Conservation (phyloP, 2,113 vertebrate species). For the Phodopus roborovskii region DNA sequence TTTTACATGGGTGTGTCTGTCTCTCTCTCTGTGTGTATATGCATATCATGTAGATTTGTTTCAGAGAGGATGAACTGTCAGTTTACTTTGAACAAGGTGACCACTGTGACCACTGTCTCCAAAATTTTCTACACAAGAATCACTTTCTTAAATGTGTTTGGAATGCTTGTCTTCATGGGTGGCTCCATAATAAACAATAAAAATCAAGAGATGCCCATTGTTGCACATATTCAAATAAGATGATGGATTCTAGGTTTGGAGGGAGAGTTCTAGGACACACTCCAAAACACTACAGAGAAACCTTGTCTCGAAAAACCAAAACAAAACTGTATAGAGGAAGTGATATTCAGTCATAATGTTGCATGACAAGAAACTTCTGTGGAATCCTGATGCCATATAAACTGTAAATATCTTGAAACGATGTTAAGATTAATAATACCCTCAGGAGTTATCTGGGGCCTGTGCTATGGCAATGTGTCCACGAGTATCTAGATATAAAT, state of each 20-base stretch:
- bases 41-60: no score
- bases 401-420: background rate
- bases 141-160: background rate
- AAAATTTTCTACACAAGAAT: background rate
- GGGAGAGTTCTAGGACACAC: background rate
- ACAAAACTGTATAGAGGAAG: background rate
- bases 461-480: no score
- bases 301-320: no score
- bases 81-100: background rate
- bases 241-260: background rate
- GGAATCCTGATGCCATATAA: background rate
- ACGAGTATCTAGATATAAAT: background rate
- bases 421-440: background rate
- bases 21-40: no score
- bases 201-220: background rate
- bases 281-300: no score
- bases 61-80: no score
- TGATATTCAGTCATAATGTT: background rate
- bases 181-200: background rate
- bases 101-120: background rate
- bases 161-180: background rate
- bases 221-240: background rate
- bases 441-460: no score
- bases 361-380: background rate
- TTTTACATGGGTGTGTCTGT: no score